Evolutionary conservation across 2,797 vertebrate species (phyloP).

Genomic region (Menidia menidia): DNA sequence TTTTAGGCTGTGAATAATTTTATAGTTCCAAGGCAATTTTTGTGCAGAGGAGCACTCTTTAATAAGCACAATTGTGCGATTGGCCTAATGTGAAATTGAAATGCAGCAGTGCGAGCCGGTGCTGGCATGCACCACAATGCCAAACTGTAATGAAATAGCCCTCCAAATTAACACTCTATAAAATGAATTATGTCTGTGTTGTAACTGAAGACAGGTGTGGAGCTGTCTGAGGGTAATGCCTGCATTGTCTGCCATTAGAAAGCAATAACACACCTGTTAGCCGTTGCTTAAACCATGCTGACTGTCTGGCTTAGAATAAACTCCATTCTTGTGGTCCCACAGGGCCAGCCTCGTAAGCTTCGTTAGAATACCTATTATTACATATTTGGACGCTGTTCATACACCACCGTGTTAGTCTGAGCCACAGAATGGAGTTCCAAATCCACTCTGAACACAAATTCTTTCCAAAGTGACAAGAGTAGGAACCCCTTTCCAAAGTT

Average conservation of each 20-base stretch:
- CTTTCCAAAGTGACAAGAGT: background rate
- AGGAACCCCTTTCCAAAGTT: background rate
- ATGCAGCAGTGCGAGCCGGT: conserved; percentile 73
- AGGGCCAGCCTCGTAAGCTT: conserved; percentile 34
- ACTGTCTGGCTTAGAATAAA: conserved; percentile 45
- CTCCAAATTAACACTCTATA: conserved; percentile 76
- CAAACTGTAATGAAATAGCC: conserved; percentile 70
- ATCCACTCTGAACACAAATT: background rate
- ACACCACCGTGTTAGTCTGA: background rate
- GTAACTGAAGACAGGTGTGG: conserved; percentile 62
- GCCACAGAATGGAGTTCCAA: conserved; percentile 14
- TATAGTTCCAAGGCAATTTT: conserved; percentile 75
- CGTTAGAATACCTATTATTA: conserved; percentile 17
- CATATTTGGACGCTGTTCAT: conserved; percentile 10
- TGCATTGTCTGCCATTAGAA: conserved; percentile 57
- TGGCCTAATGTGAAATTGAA: conserved; percentile 84
- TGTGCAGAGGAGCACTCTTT: conserved; percentile 72
- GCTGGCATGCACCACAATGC: conserved; percentile 61
- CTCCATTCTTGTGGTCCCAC: conserved; percentile 28
- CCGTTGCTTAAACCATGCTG: conserved; percentile 20
- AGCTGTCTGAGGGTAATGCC: conserved; percentile 40
- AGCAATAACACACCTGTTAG: conserved; percentile 59
- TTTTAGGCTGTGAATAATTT: conserved; percentile 78
- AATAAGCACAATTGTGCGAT: conserved; percentile 80
- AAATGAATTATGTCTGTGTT: conserved; percentile 77